Percentiles rank a stretch among this genome's conserved stretches.
Evolutionary conservation across 2,797 vertebrate genomes (phyloP).

Genomic region (Buceros bicornis): DNA sequence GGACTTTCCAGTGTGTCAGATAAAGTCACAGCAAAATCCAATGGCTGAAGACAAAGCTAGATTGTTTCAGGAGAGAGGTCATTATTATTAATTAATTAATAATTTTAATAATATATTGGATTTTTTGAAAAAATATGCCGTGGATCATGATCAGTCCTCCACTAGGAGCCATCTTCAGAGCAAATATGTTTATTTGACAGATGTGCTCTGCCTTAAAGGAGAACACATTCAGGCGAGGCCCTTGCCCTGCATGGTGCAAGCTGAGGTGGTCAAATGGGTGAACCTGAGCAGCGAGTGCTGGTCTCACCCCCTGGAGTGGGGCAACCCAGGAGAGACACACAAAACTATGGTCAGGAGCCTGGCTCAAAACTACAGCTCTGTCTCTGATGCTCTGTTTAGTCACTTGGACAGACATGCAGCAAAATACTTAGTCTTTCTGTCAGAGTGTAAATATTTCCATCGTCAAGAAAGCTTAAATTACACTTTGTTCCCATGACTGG

Average conservation of each 20-base stretch:
- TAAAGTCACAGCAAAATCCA: neutral
- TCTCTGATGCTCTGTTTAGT: neutral
- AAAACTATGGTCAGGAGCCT: neutral
- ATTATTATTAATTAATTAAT: neutral
- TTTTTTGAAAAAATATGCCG: neutral
- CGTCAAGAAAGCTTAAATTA: neutral
- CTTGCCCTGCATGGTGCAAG: neutral
- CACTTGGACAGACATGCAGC: neutral
- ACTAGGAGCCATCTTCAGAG: neutral
- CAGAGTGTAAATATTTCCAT: neutral
- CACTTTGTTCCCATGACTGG: neutral
- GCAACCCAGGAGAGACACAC: neutral
- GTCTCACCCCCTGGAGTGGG: rapidly evolving
- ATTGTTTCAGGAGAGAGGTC: neutral
- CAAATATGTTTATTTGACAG: neutral
- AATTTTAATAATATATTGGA: neutral
- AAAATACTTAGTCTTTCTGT: neutral
- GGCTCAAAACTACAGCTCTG: neutral
- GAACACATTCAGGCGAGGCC: neutral
- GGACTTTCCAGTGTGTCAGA: neutral
- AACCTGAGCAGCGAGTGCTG: neutral
- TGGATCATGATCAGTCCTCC: neutral
- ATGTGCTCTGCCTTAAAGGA: neutral
- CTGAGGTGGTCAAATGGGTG: neutral
- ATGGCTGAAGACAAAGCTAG: neutral